Conservation (phyloP, 1,140 invertebrate species). For the Sitobion miscanthi region DNA sequence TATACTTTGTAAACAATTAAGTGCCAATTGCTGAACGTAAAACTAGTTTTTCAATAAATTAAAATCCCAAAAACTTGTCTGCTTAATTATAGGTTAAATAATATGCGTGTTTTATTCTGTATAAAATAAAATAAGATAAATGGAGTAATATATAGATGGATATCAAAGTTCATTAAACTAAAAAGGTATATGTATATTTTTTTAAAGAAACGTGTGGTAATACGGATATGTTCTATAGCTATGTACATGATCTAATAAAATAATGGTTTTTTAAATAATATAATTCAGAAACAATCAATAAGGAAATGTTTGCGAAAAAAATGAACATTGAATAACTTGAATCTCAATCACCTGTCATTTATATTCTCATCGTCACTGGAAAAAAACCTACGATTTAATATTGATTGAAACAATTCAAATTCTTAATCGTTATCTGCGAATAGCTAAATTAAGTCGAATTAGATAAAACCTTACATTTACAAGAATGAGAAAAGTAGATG, state of each 20-base stretch:
- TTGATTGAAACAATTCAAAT: neutral
- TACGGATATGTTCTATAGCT: neutral
- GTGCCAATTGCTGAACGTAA: neutral
- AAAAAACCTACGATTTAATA: neutral
- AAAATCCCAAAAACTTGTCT: neutral
- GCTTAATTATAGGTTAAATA: neutral
- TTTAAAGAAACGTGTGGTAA: neutral
- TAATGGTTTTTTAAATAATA: neutral
- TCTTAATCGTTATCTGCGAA: neutral
- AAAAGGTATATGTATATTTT: neutral
- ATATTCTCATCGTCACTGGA: neutral
- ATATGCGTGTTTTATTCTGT: neutral
- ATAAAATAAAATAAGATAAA: neutral
- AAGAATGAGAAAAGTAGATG: no score
- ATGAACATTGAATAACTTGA: neutral
- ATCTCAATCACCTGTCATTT: neutral
- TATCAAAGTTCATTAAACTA: neutral
- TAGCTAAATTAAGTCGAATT: neutral
- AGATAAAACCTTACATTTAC: no score
- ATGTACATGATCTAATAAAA: neutral
- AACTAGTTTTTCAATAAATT: conserved; percentile 25
- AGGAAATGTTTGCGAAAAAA: neutral
- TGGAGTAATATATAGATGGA: neutral
- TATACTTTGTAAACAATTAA: neutral
- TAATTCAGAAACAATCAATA: neutral